Conservation (phyloP, 2,797 vertebrate species). For the Galaxias olidus region DNA sequence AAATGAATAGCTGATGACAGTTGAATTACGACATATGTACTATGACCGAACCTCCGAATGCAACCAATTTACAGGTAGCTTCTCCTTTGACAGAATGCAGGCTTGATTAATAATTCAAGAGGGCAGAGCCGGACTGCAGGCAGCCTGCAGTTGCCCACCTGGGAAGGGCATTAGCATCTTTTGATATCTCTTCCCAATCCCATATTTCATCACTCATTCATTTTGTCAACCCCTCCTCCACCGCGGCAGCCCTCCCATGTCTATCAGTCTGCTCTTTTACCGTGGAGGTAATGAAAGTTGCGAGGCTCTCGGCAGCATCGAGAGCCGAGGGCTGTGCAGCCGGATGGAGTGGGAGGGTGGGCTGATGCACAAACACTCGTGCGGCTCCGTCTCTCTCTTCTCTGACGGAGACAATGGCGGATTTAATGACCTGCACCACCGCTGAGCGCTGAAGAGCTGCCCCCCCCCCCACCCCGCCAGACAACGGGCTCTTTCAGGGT, state of each 20-base stretch:
- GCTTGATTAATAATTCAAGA: constrained; percentile 41
- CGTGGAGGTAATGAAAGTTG: constrained; percentile 56
- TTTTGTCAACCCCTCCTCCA: constrained; percentile 5
- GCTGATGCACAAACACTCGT: constrained; percentile 61
- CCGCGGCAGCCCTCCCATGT: constrained; percentile 32
- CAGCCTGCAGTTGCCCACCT: constrained; percentile 17
- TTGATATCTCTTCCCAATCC: constrained; percentile 47
- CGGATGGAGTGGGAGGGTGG: constrained; percentile 57
- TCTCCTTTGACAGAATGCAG: constrained; percentile 30
- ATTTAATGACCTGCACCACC: constrained; percentile 43
- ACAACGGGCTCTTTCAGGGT: constrained; percentile 40
- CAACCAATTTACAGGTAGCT: constrained; percentile 39
- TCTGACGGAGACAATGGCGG: constrained; percentile 45
- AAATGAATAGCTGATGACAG: no score
- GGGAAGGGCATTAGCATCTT: constrained; percentile 24
- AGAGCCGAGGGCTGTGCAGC: constrained; percentile 41
- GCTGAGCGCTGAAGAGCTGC: constrained; percentile 40
- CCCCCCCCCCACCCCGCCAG: constrained; percentile 30
- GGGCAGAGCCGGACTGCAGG: constrained; percentile 39
- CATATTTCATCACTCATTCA: constrained; percentile 27
- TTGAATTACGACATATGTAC: not conserved
- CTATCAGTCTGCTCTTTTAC: constrained; percentile 40
- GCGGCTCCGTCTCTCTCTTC: constrained; percentile 43
- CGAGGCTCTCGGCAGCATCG: constrained; percentile 40
- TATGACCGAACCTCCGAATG: constrained; percentile 19